Evolutionary conservation across 1,140 invertebrate genomes (phyloP), one percentile per base, ranked within the genome.

Genomic region (Heliothis virescens): DNA sequence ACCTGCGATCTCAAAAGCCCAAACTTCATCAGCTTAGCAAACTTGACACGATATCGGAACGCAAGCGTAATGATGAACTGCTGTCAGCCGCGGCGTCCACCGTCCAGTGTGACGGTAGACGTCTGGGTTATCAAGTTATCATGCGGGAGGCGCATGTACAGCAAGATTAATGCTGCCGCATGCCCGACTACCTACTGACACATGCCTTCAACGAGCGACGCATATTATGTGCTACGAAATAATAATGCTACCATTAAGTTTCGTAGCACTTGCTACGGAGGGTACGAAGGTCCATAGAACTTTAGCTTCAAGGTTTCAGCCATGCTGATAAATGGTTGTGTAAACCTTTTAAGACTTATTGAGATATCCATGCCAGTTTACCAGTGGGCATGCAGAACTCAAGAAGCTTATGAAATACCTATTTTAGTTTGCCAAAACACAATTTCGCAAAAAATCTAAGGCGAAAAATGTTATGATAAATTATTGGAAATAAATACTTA

Each of bases 141-240:
- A 85, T 87, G 83, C 85, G 82, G 82, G 80, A 79, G 83, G 47
- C 57, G 4, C 47, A 50, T 75, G 73, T 83, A 83, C 59, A 72
- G 79, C 65, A 85, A 85, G 87, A 88, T 87, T 88, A 87, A 88
- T 87, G 86, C 34, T 41, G 34, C 34, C 34, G 29, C 50, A 41
- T 53, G 55, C 67, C 41, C 69, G 47, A 26, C 2, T 52, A 69
- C 65, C 65, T 52, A 69, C 65, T 69, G 65, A 69, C 65, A 72
- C 21, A 72, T 55, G 57, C 72, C 55, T 74, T 74, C 72, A 74
- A 60, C 57, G 55, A 47, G 11, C 57, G 15, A 60, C n/a, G 52
- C 15, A 18, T 50, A 47, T 13, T 74, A 74, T 13, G 11, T 41
- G 11, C 29, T 12, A 2, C 12, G 41, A 50, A 48, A 50, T 48